Conservation (phyloP, 1,140 invertebrate species). For the Drosophila tsacasi region DNA sequence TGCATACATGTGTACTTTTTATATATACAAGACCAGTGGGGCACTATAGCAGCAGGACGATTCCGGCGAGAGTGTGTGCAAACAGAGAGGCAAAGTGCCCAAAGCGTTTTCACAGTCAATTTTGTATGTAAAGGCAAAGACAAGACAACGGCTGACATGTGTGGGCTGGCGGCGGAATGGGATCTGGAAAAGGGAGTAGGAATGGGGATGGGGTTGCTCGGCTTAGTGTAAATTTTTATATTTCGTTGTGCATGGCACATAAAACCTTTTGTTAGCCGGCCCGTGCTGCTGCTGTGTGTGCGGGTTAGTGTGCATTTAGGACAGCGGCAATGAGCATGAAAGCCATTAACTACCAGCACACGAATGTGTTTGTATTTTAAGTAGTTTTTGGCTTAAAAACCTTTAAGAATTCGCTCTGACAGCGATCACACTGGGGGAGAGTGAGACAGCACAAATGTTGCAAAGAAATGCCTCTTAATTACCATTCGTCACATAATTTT, state of each 20-base stretch:
- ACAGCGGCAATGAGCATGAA: constrained; percentile 68
- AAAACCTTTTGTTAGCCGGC: constrained; percentile 69
- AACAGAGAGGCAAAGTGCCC: constrained; percentile 70
- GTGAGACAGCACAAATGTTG: background rate
- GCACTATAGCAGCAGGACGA: constrained; percentile 32
- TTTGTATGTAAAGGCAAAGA: constrained; percentile 80
- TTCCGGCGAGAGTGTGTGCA: constrained; percentile 50
- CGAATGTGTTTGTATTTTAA: constrained; percentile 16
- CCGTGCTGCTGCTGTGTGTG: constrained; percentile 16
- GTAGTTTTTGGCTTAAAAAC: constrained; percentile 11
- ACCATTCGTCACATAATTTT: background rate
- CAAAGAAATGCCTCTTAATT: too few relatives aligned
- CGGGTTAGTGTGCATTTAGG: constrained; percentile 56
- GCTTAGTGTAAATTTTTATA: constrained; percentile 62
- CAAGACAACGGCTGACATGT: constrained; percentile 63
- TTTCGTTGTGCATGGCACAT: constrained; percentile 70
- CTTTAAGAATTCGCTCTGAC: constrained; percentile 1
- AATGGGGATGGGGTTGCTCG: constrained; percentile 6
- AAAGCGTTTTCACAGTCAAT: constrained; percentile 82
- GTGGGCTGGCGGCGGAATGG: constrained; percentile 11
- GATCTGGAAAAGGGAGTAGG: background rate
- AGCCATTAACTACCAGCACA: constrained; percentile 54
- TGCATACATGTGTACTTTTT: constrained; percentile 4
- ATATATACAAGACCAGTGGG: constrained; percentile 1
- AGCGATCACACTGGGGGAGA: background rate